Base-by-base conservation (phyloP, 92 coral and sea anemone genomes). In the Parazoanthus darwini region DNA sequence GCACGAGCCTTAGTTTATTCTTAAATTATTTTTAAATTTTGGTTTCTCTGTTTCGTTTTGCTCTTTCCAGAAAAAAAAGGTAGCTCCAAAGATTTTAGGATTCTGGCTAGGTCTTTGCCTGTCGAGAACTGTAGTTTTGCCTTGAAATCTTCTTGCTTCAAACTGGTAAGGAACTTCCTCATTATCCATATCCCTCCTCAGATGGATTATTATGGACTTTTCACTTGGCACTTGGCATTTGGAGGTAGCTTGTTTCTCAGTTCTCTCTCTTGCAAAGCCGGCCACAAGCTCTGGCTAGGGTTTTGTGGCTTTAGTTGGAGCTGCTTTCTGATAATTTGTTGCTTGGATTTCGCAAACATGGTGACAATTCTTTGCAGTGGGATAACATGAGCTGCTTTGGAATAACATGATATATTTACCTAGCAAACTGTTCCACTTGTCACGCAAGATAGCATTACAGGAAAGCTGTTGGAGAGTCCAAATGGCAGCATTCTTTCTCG, bases 241-340 rank as follows among this genome's bases (percentile, higher is more conserved):
- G n/a, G 48, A 36, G 13, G 38, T 85, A n/a, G 39, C 37, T 74
- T 35, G 1, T 58, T 73, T 73, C 11, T 65, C 76, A 38, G 1
- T 38, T n/a, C n/a, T 7, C 50, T 11, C 77, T 68, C 68, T 23
- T 50, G 6, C 22, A 83, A 75, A 66, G 78, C 33, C 67, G 68
- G 87, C 33, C 87, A 1, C 87, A 67, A 51, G 59, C 87, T 83
- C 10, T 68, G 87, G 51, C 78, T 83, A 4, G 87, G 68, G 5
- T 80, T 86, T 59, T 88, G 67, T 33, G 87, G 90, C 78, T 88
- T 88, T 59, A 88, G 42, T 37, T 88, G 87, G 63, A 88, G 86
- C 58, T 88, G 90, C 43, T 88, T 87, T 35, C 86, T 42, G 26
- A 88, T 67, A 33, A 88, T 88, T 63, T 88, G 87, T 44, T 88